A percentile compares a stretch with the other conserved stretches of the same genome.
Evolutionary conservation across 2,888 invertebrate species (phyloP).

Genomic region (Lithophane socia): DNA sequence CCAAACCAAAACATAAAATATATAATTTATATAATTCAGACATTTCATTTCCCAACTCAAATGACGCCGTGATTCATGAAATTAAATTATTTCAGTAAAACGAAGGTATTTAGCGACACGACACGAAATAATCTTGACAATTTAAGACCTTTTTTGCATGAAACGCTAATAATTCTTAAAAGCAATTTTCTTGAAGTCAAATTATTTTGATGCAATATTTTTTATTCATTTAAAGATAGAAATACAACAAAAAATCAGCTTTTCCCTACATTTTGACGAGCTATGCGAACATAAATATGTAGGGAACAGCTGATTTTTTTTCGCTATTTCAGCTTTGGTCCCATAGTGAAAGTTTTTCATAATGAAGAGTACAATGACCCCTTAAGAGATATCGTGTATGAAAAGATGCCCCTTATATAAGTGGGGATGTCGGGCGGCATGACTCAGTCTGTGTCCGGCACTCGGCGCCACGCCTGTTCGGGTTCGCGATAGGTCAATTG

Average conservation of each 20-base stretch:
- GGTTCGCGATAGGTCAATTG: no score
- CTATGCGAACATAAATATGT: no score
- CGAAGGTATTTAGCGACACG: slow-evolving; percentile 31
- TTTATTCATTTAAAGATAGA: neutral
- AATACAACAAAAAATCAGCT: neutral
- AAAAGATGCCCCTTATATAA: no score
- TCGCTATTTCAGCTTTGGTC: no score
- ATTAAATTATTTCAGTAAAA: slow-evolving; percentile 35
- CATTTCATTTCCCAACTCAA: slow-evolving; percentile 25
- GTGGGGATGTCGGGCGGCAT: no score
- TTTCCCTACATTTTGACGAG: no score
- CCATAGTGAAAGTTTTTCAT: no score
- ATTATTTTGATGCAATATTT: neutral
- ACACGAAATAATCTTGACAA: slow-evolving; percentile 54
- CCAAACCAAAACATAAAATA: neutral
- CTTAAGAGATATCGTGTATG: no score
- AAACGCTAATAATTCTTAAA: slow-evolving; percentile 23
- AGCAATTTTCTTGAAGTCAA: slow-evolving; percentile 14
- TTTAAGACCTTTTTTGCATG: slow-evolving; percentile 58
- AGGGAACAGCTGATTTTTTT: no score
- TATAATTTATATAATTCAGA: neutral
- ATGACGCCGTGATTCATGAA: slow-evolving; percentile 27
- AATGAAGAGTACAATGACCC: no score
- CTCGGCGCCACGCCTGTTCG: no score
- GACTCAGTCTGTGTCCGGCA: no score